Base-by-base conservation (phyloP, 2,888 invertebrate genomes). In the Chouioia cunea region DNA sequence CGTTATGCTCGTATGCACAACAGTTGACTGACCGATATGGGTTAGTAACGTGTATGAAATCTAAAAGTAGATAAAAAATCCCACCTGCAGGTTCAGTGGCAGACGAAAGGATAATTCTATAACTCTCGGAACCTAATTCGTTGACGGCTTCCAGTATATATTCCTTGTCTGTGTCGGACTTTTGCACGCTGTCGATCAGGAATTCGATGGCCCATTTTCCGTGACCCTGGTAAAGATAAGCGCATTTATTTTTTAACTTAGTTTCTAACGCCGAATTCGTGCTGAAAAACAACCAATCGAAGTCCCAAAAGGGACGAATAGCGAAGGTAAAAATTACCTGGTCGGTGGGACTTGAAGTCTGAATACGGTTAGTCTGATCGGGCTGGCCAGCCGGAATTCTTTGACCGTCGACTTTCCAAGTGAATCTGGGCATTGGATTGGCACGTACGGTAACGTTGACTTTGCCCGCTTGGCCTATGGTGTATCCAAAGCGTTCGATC, bases 381-480 rank as follows among this genome's bases (percentile, higher is more conserved):
- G 85, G 83, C 22, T 78, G 80, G 27, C 90, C 90, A 77, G 90
- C 89, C 23, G 82, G 79, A 68, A 91, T 87, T 56, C 81, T 80
- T 67, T 88, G 85, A 0, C 89, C 90, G 18, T 90, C 89, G 4
- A 93, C 86, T 6, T 86, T 87, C 94, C 94, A 95, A 76, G 90
- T 88, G 46, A 91, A 88, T n/a, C 79, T 80, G 0, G 94, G 94
- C 60, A 87, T 86, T 0, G 95, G 94, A 85, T 93, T 91, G 15
- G 93, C 89, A 3, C 90, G 87, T 27, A 94, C 88, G 0, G 91
- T 91, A n/a, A 94, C 90, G 75, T 91, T 91, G 63, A 95, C 90
- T 2, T 89, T 87, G 0, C 93, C 94, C n/a, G 90, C 89, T 50
- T 89, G 89, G 4, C 92, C 93, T 74, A 94, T 86, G 73, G 91